These are phyloP conservation scores for Anagrus nilaparvatae DNA, from an alignment of 1,140 invertebrate species.

Conservation along the genomic window DNA sequence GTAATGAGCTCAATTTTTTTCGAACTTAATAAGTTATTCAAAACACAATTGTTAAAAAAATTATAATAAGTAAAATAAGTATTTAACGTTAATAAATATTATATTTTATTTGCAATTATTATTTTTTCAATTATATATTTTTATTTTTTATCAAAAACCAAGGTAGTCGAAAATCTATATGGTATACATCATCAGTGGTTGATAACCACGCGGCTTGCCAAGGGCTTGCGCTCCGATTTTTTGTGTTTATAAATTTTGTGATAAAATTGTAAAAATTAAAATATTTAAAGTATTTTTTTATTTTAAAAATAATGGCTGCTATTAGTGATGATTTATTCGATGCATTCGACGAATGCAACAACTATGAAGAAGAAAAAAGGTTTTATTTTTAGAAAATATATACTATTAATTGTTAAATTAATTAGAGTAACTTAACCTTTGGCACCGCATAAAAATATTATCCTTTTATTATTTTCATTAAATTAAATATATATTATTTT, in stretches of 20 bases:
- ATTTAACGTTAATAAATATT: too few relatives aligned
- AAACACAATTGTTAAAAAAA: too few relatives aligned
- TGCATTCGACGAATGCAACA: conserved; percentile 41
- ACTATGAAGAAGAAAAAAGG: conserved; percentile 17
- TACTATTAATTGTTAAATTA: background rate
- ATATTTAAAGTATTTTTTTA: background rate
- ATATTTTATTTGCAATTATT: too few relatives aligned
- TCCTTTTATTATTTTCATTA: conserved; percentile 4
- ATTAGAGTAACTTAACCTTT: conserved; percentile 2
- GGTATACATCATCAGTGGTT: too few relatives aligned
- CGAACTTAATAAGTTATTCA: too few relatives aligned
- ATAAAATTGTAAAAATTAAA: background rate
- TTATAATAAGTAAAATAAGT: too few relatives aligned
- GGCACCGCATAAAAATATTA: background rate
- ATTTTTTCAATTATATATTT: too few relatives aligned
- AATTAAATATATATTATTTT: conserved; percentile 7
- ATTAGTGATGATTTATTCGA: conserved; percentile 43
- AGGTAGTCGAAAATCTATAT: too few relatives aligned
- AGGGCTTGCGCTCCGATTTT: too few relatives aligned
- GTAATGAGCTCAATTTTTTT: too few relatives aligned
- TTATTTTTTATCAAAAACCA: too few relatives aligned
- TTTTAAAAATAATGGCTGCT: conserved; percentile 24
- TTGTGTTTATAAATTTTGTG: background rate
- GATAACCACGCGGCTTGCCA: too few relatives aligned
- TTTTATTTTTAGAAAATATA: background rate